phyloP scores from a whole-genome alignment of 2,888 invertebrate genomes.

The Caenorhabditis wallacei region DNA sequence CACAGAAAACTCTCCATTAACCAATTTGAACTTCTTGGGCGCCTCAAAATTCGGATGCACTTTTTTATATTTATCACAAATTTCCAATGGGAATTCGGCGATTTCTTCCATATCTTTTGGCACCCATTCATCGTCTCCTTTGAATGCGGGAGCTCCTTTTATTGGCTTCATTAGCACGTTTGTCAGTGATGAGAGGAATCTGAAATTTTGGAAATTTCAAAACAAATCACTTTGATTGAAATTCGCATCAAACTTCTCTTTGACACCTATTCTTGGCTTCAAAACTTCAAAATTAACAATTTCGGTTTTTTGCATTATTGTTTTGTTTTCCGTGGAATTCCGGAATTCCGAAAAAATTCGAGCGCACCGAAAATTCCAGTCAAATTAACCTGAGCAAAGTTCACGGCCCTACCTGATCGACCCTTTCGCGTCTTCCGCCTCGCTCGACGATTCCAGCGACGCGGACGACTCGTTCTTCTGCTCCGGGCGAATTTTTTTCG shows the following conservation, averaged over 20 bases:
- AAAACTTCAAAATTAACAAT: background rate
- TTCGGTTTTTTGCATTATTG: background rate
- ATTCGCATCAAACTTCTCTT: too few relatives aligned
- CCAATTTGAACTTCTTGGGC: slow-evolving; percentile 57
- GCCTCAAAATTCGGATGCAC: slow-evolving; percentile 66
- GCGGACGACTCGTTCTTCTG: background rate
- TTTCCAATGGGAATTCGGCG: slow-evolving; percentile 61
- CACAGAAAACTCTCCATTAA: slow-evolving; percentile 66
- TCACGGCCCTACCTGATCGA: slow-evolving; percentile 34
- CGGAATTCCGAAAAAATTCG: too few relatives aligned
- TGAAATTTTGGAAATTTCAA: slow-evolving; percentile 13
- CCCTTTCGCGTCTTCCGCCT: slow-evolving; percentile 29
- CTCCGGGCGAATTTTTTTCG: slow-evolving; percentile 33
- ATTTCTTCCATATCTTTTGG: slow-evolving; percentile 65
- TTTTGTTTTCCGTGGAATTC: too few relatives aligned
- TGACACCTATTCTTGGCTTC: background rate
- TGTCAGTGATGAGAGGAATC: slow-evolving; percentile 59
- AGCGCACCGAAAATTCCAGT: too few relatives aligned
- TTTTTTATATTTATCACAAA: slow-evolving; percentile 59
- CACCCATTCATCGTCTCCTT: slow-evolving; percentile 63
- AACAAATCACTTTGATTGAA: slow-evolving; percentile 4
- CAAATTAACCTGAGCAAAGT: too few relatives aligned
- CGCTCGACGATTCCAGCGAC: slow-evolving; percentile 19
- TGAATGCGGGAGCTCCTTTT: slow-evolving; percentile 5
- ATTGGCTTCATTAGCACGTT: slow-evolving; percentile 54